Base-by-base conservation (phyloP, 2,888 invertebrate genomes). In the Disparrhopalites patrizii region DNA sequence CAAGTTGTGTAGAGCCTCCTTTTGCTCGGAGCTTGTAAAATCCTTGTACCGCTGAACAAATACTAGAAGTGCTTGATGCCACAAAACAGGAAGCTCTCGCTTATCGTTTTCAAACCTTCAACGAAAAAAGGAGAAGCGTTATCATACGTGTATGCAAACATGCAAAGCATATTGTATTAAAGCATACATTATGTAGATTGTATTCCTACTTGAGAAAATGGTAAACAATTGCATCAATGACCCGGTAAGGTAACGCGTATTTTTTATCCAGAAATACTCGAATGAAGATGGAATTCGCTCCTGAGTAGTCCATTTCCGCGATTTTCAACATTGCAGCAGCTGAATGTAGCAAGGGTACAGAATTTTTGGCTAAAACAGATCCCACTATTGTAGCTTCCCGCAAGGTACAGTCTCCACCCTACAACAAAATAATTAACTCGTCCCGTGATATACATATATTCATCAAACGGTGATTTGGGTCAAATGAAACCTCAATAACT, bases 241-340 rank as follows among this genome's bases (percentile, higher is more conserved):
- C 98, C 76, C 92, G 84, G 79, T 91, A 97, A 0, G 98, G 98
- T 63, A 99, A 82, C 0, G 97, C 95, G 82, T 99, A 99, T 78
- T 97, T 95, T 80, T 99, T 99, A 78, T 98, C 96, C 70, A 99
- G 86, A 68, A 99, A 87, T 78, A 93, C 90, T 68, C 95, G 83
- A 63, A 99, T 83, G 78, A 99, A 94, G 77, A 98, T 92, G 33
- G 95, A 96, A 80, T 91, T 96, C 0, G 97, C 93, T 1, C 98
- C 98, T 27, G 89, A 90, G 78, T 96, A 97, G 76, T 91, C 93
- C 96, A 98, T 96, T 82, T 96, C 95, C 47, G 96, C 95, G 66
- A 99, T 91, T 82, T 94, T 93, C 30, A 96, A 81, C 77, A 99
- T 85, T 30, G 96, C 94, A 1, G 97, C 97, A 33, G 93, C 91